phyloP scores from a whole-genome alignment of 2,888 invertebrate genomes.

The Archips xylosteana region DNA sequence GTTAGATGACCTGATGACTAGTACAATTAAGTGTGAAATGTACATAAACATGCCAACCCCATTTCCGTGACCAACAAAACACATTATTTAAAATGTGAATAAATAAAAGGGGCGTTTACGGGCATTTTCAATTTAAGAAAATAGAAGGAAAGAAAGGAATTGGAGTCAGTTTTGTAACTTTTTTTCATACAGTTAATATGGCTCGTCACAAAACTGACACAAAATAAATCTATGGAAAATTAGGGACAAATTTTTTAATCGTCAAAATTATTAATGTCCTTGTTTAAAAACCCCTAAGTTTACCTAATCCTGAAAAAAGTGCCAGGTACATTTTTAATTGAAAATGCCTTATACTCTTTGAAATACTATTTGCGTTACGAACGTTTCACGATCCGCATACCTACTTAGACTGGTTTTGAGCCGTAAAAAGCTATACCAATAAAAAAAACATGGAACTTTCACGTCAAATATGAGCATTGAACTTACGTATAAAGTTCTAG shows the following conservation, averaged over 20 bases:
- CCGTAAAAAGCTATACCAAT: not conserved
- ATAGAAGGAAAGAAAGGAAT: too few species aligned
- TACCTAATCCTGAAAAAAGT: too few species aligned
- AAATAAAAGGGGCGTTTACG: not conserved
- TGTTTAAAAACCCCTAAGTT: too few species aligned
- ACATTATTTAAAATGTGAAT: conserved; percentile 2
- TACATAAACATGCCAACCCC: conserved; percentile 26
- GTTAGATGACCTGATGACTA: conserved; percentile 41
- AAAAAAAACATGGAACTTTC: conserved; percentile 18
- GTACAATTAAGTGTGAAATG: conserved; percentile 30
- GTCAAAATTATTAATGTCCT: too few species aligned
- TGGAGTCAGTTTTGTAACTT: too few species aligned
- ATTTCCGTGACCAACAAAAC: conserved; percentile 28
- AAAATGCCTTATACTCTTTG: not conserved
- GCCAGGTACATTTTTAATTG: too few species aligned
- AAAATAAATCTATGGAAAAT: too few species aligned
- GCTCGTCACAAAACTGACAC: too few species aligned
- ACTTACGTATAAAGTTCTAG: conserved; percentile 14
- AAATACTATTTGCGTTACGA: conserved; percentile 12
- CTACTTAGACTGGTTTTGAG: not conserved
- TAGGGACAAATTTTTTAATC: too few species aligned
- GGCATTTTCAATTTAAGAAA: too few species aligned
- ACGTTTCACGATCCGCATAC: conserved; percentile 4
- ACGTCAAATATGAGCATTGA: not conserved
- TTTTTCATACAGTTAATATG: too few species aligned